These are phyloP conservation scores for Pseudorectes ferrugineus DNA, from an alignment of 2,113 vertebrate genomes.

Conservation along the genomic window DNA sequence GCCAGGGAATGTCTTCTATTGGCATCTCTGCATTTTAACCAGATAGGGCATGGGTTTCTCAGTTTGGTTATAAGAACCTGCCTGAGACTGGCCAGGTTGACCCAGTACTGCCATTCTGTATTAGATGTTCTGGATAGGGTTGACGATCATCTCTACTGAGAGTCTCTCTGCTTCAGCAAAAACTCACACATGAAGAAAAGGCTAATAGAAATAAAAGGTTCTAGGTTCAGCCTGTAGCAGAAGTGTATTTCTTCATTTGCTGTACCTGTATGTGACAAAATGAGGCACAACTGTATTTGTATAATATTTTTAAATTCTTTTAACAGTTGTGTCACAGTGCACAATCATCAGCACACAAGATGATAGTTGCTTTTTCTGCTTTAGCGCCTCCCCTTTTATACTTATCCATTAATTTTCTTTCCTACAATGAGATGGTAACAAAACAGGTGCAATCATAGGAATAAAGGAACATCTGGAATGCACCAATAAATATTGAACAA, in stretches of 20 bases:
- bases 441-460: background rate
- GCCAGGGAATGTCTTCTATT: background rate
- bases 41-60: background rate
- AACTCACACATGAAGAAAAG: background rate
- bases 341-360: conserved; percentile 17
- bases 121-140: background rate
- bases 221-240: background rate
- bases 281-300: conserved; percentile 10
- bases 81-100: background rate
- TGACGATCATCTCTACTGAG: background rate
- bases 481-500: background rate
- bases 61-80: background rate
- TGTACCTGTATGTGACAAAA: background rate
- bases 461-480: background rate
- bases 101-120: background rate
- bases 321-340: conserved; percentile 18
- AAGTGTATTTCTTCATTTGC: background rate
- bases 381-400: background rate
- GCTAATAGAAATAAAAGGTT: background rate
- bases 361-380: conserved; percentile 30
- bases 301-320: background rate
- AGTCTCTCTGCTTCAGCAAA: background rate
- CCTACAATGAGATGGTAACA: background rate
- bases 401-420: background rate
- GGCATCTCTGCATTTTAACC: background rate